Base-by-base conservation (phyloP, 53 echinoderm and acorn worm genomes). In the Actinopyga echinites region DNA sequence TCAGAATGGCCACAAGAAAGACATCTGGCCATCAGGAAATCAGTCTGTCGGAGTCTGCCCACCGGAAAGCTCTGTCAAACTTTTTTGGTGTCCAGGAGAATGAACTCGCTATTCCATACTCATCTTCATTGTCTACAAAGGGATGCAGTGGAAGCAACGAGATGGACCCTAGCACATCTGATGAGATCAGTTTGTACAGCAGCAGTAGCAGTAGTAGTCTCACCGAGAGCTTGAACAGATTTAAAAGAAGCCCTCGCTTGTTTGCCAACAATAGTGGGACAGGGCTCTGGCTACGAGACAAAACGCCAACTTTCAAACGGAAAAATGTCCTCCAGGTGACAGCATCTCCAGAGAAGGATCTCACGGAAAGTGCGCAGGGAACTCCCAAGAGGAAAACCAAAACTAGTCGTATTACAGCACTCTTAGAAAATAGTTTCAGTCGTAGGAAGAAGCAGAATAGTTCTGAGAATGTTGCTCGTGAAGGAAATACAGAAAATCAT, bases 71-170 rank as follows among this genome's bases (percentile, higher is more conserved):
- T 55, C 90, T 95, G 20, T 85, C 93, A 23, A 86, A 88, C 12
- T 95, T 95, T 86, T 95, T 95, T 57, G 95, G 95, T 31, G 95
- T 93, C 3, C 64, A 85, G 64, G 91, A 80, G 67, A 85, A 85
- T n/a, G 95, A 95, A 56, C 75, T 95, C 37, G 82, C 84, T 34
- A 69, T 79, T 23, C 89, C 95, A 10, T 90, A 85, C 64, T 87
- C 92, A 2, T 81, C 86, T n/a, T 80, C 82, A 5, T 21, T 92
- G 11, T 56, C 84, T 8, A 54, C 90, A n/a, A 38, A 84, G 24
- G 65, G 65, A 26, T 65, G 59, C 24, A 82, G 66, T 5, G 83
- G 87, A 69, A 56, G 68, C 38, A 85, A 59, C 8, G 83, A 83
- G 37, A 24, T 75, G 20, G 75, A 75, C 1, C 45, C 45, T 8